These are phyloP conservation scores for Actinemys pallida DNA, from an alignment of 2,113 vertebrate species.

Conservation along the genomic window DNA sequence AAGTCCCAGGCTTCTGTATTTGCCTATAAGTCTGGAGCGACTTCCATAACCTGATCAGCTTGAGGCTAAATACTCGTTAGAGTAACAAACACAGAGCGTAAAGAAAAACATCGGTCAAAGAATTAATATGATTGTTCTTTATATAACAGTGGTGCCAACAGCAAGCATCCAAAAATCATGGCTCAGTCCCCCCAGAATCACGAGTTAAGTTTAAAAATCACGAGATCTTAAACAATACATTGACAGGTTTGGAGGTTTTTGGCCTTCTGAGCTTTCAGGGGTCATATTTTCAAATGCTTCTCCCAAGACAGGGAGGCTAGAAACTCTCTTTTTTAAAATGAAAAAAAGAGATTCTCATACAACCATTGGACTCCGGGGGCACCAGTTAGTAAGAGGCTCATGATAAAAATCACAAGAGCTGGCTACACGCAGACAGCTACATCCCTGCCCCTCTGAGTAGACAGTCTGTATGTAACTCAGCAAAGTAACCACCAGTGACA, in stretches of 20 bases:
- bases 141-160: not conserved
- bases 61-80: not conserved
- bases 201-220: not conserved
- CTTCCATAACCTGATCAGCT: not conserved
- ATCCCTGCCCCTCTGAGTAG: not conserved
- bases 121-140: not conserved
- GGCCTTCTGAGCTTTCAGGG: not conserved
- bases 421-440: not conserved
- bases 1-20: not conserved
- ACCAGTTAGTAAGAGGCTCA: not conserved
- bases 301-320: not conserved
- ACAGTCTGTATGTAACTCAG: not conserved
- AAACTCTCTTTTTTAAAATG: not conserved
- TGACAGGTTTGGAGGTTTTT: not conserved
- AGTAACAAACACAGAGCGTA: not conserved
- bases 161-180: not conserved
- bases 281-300: not conserved
- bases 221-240: not conserved
- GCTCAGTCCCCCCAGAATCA: not conserved
- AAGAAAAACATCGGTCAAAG: not conserved
- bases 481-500: not conserved
- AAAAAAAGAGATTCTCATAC: not conserved
- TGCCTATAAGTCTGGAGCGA: not conserved
- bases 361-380: not conserved
- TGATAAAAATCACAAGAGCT: not conserved